phyloP scores from a whole-genome alignment of 2,113 vertebrate species.

The Fulica atra region DNA sequence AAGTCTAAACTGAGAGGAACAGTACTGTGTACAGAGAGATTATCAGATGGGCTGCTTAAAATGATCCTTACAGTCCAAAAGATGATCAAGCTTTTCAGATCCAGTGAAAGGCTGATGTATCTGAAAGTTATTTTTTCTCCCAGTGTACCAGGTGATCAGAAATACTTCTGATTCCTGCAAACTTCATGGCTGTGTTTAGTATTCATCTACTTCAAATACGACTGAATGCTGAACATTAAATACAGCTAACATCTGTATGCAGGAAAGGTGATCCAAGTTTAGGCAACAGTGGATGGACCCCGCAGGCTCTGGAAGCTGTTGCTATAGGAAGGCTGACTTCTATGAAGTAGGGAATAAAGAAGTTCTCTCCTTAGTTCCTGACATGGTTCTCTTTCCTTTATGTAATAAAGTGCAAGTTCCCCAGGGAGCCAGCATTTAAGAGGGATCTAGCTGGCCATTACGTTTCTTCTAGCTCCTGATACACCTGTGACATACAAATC shows the following conservation, averaged over 20 bases:
- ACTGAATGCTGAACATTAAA: not conserved
- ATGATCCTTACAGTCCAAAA: not conserved
- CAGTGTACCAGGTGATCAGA: not conserved
- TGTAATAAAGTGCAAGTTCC: not conserved
- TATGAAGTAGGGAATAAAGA: not conserved
- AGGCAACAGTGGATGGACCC: not conserved
- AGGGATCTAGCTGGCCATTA: not conserved
- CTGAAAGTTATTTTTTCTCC: not conserved
- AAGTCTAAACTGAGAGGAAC: not conserved
- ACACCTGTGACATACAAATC: not conserved
- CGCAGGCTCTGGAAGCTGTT: not conserved
- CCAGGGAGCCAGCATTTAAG: not conserved
- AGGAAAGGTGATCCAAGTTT: not conserved
- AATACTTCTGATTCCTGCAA: not conserved
- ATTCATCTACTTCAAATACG: not conserved
- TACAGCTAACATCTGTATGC: not conserved
- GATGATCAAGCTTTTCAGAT: not conserved
- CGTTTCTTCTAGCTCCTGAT: not conserved
- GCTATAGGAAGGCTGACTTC: not conserved
- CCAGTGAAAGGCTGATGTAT: not conserved
- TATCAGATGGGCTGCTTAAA: not conserved
- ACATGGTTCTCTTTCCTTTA: not conserved
- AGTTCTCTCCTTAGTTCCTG: not conserved
- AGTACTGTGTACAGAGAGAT: not conserved
- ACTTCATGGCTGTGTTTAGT: not conserved